Percentiles rank a stretch among this genome's conserved stretches.
phyloP scores from a whole-genome alignment of 2,888 invertebrate species.

The Ellobium chinense region DNA sequence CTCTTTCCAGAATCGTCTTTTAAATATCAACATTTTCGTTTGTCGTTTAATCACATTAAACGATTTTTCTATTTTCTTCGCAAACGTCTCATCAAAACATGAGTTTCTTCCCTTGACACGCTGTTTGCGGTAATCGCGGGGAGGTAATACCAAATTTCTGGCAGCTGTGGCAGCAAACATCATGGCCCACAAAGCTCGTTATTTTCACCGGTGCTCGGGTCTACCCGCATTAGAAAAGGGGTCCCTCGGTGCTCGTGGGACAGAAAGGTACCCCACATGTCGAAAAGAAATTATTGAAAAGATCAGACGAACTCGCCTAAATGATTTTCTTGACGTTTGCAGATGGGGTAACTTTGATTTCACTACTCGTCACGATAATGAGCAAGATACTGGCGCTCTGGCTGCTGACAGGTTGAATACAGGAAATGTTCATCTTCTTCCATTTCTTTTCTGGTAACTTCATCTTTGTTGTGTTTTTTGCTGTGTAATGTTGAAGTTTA shows the following conservation, averaged over 20 bases:
- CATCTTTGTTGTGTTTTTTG: too few relatives aligned
- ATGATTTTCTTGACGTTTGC: constrained; percentile 13
- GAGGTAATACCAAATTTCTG: constrained; percentile 11
- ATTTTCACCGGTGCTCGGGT: not conserved
- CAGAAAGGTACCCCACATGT: constrained; percentile 12
- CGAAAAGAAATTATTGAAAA: constrained; percentile 31
- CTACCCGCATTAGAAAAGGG: not conserved
- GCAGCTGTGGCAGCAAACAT: constrained; percentile 11
- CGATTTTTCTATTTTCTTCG: constrained; percentile 6
- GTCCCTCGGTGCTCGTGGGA: constrained; percentile 6
- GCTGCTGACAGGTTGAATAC: too few relatives aligned
- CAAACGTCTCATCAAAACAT: not conserved
- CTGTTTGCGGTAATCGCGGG: not conserved
- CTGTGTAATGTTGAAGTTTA: too few relatives aligned
- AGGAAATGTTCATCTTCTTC: too few relatives aligned
- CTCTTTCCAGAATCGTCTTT: too few relatives aligned
- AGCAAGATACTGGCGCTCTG: not conserved
- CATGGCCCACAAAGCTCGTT: not conserved
- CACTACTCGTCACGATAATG: not conserved
- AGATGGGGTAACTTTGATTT: not conserved
- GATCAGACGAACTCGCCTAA: not conserved
- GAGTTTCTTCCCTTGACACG: constrained; percentile 7
- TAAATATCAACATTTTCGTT: not conserved
- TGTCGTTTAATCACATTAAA: constrained; percentile 24
- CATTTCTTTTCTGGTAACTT: too few relatives aligned